Evolutionary conservation across 1,140 invertebrate species (phyloP).

Genomic region (Aradophagus sp.): DNA sequence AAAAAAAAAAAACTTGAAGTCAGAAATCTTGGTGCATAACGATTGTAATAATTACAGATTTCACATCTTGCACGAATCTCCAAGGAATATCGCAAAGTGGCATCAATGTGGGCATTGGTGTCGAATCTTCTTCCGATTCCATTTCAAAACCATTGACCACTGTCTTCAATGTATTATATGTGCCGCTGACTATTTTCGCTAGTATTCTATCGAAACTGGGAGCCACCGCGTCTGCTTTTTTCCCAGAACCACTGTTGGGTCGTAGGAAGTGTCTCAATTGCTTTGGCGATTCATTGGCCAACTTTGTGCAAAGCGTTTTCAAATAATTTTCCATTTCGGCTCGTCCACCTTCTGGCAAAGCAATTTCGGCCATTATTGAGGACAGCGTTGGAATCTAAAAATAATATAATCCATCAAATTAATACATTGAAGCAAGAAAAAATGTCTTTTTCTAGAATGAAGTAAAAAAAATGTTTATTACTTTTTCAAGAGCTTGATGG

Average conservation of each 20-base stretch:
- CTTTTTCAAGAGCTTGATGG: constrained; percentile 66
- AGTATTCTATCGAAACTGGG: constrained; percentile 69
- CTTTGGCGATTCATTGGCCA: constrained; percentile 63
- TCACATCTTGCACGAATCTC: constrained; percentile 69
- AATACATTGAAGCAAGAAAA: constrained; percentile 1
- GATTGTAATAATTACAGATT: constrained; percentile 63
- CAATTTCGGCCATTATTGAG: constrained; percentile 62
- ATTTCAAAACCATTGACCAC: constrained; percentile 71
- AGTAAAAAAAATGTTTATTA: too few relatives aligned
- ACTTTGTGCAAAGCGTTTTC: constrained; percentile 63
- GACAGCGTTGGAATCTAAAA: constrained; percentile 61
- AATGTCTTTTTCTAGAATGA: too few relatives aligned
- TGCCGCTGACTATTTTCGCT: constrained; percentile 69
- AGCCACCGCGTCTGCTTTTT: constrained; percentile 68
- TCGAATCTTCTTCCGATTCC: constrained; percentile 66
- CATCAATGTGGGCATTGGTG: constrained; percentile 66
- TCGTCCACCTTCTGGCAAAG: constrained; percentile 67
- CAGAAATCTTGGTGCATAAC: too few relatives aligned
- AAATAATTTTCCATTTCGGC: constrained; percentile 68
- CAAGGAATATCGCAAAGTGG: constrained; percentile 69
- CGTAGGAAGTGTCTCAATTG: constrained; percentile 68
- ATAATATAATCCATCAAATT: background rate
- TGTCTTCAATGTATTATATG: constrained; percentile 69
- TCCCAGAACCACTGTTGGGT: constrained; percentile 63
- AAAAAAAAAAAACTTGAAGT: too few relatives aligned